Base-by-base conservation (phyloP, 2,888 invertebrate genomes). In the Melitaea athalia region DNA sequence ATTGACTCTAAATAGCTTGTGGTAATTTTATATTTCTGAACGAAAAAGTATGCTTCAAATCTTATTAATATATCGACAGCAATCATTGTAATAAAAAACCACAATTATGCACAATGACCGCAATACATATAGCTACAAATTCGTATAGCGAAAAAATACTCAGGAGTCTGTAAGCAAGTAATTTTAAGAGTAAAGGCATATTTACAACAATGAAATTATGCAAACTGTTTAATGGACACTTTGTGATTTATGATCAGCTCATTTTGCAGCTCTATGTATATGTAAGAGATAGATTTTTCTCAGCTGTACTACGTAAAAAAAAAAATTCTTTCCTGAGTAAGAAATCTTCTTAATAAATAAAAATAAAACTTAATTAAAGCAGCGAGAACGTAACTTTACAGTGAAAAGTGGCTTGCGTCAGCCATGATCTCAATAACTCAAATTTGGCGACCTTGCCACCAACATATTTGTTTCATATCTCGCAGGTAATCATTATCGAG, bases 381-480 rank as follows among this genome's bases (percentile, higher is more conserved):
- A 43, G 15, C 68, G 60, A 68, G 68, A 60, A 62, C 55, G 59
- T 15, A 45, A 38, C 61, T 68, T 71, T 63, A 71, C 15, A 63
- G 70, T 68, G 68, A 86, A 87, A 76, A 77, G 70, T 74, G n/a
- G n/a, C 73, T 69, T 67, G 78, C 73, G 72, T 71, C 78, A 87
- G 82, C 90, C 89, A 90, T 81, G 91, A 86, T 86, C 91, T 81
- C 85, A 89, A 91, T 91, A 85, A 80, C 85, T 85, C 84, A 83
- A 88, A 88, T 89, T 87, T 88, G 79, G 81, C 80, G 88, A 85
- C 91, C 91, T 91, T 86, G 86, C 75, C 65, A 74, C 74, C 78
- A 79, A 80, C 79, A 84, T 72, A 70, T 72, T 72, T 72, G 84
- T 85, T 83, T 74, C 85, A 87, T 87, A 70, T 70, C 66, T 55